Percentiles rank a stretch among this genome's conserved stretches.
These are phyloP conservation scores for Xenopus petersii DNA, from an alignment of 2,797 vertebrate species.

Conservation along the genomic window DNA sequence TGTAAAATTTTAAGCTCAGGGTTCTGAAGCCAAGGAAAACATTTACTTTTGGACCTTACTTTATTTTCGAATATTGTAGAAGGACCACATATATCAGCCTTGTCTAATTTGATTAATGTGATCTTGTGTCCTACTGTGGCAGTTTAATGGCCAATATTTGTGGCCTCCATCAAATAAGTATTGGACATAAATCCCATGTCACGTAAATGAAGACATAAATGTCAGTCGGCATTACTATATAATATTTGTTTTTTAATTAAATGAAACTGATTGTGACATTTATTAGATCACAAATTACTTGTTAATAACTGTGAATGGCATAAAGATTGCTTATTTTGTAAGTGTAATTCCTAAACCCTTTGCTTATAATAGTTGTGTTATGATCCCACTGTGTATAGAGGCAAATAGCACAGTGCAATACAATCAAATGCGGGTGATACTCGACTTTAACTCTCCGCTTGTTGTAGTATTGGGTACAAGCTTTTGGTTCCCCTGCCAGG, in stretches of 20 bases:
- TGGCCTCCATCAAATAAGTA: constrained; percentile 81
- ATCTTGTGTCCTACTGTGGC: constrained; percentile 78
- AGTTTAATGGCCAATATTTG: constrained; percentile 93
- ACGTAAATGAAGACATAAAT: constrained; percentile 81
- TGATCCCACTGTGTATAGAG: constrained; percentile 49
- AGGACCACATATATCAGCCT: constrained; percentile 73
- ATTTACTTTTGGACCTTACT: constrained; percentile 56
- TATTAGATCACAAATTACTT: constrained; percentile 84
- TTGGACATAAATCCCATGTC: constrained; percentile 77
- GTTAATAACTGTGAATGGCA: constrained; percentile 76
- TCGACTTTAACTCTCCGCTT: no score
- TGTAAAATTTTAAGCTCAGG: constrained; percentile 43
- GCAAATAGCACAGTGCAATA: neutral
- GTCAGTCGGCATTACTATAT: constrained; percentile 82
- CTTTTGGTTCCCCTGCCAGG: no score
- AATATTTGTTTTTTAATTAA: constrained; percentile 98
- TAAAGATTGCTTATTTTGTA: constrained; percentile 70
- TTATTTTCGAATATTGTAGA: constrained; percentile 58
- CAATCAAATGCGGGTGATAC: no score
- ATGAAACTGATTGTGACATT: constrained; percentile 86
- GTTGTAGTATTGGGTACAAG: no score
- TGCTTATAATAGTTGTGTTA: constrained; percentile 65
- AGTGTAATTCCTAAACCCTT: constrained; percentile 67
- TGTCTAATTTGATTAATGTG: constrained; percentile 88
- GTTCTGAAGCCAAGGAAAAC: constrained; percentile 52